phyloP scores from a whole-genome alignment of 2,113 vertebrate genomes.

The Panurus biarmicus region DNA sequence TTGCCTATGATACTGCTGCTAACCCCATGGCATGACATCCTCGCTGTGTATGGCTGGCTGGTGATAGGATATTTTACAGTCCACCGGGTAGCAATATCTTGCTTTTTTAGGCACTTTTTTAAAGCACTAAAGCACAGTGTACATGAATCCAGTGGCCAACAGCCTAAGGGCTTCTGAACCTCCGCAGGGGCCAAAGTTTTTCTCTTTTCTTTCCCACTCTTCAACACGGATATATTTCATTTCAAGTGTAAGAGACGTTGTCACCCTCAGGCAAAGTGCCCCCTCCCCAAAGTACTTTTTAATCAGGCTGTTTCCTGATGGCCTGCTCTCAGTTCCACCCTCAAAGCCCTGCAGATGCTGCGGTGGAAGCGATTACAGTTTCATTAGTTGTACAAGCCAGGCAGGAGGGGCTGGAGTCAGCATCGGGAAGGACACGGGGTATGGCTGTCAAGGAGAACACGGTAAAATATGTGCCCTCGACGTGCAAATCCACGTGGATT shows the following conservation, averaged over 20 bases:
- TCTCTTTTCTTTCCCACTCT: background rate
- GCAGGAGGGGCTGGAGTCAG: background rate
- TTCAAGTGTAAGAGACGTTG: conserved; percentile 22
- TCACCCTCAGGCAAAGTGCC: conserved; percentile 40
- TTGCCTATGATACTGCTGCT: conserved; percentile 12
- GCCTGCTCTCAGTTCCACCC: background rate
- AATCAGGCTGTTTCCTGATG: conserved; percentile 26
- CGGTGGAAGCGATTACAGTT: background rate
- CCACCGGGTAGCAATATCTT: background rate
- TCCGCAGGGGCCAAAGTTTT: conserved; percentile 29
- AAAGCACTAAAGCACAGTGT: background rate
- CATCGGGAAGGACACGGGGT: background rate
- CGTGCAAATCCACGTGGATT: fast-evolving
- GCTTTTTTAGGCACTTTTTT: conserved; percentile 31
- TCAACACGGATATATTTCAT: background rate
- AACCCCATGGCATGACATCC: conserved; percentile 25
- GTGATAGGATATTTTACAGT: conserved; percentile 28
- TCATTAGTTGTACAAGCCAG: background rate
- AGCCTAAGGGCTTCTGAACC: conserved; percentile 37
- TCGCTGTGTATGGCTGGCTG: background rate
- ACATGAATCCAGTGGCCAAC: background rate
- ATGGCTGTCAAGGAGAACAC: background rate
- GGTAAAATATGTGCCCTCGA: background rate
- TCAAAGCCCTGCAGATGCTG: background rate
- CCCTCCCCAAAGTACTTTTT: conserved; percentile 24